phyloP scores from a whole-genome alignment of 30 jellyfish, hydroid and myxozoan genomes.

The Sanderia malayensis region DNA sequence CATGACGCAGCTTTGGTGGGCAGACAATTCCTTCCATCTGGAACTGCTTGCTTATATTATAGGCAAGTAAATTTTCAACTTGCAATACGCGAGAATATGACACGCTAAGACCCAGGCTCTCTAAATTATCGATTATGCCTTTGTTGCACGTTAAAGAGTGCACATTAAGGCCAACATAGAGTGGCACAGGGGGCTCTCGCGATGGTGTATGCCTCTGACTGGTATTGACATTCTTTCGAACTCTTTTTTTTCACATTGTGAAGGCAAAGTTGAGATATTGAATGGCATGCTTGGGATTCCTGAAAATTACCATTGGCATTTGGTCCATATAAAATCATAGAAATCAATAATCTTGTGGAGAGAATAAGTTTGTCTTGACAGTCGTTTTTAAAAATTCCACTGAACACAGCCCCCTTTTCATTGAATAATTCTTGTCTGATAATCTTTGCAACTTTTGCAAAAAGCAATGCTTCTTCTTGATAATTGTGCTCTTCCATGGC shows the following conservation, averaged over 20 bases:
- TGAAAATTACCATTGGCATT: constrained; percentile 36
- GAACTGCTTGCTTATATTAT: background rate
- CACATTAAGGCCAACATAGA: constrained; percentile 24
- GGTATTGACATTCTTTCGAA: background rate
- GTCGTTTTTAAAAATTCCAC: constrained; percentile 6
- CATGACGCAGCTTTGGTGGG: constrained; percentile 26
- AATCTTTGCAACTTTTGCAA: constrained; percentile 18
- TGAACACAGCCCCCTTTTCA: constrained; percentile 12
- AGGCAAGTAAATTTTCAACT: background rate
- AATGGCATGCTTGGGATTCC: background rate
- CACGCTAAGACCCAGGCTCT: constrained; percentile 11
- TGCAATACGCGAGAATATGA: constrained; percentile 35
- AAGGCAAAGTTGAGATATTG: constrained; percentile 14
- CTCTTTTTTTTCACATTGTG: constrained; percentile 22
- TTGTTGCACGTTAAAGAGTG: constrained; percentile 22
- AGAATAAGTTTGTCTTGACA: constrained; percentile 1
- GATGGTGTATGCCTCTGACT: background rate
- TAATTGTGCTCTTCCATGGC: constrained; percentile 27
- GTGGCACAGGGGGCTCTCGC: constrained; percentile 27
- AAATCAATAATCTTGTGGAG: background rate
- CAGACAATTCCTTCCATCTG: constrained; percentile 34
- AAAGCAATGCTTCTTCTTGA: constrained; percentile 1
- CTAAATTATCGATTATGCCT: constrained; percentile 3
- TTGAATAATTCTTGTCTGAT: constrained; percentile 16
- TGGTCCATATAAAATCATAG: constrained; percentile 33